Base-by-base conservation (phyloP, 2,797 vertebrate species). In the Etheostoma perlongum region DNA sequence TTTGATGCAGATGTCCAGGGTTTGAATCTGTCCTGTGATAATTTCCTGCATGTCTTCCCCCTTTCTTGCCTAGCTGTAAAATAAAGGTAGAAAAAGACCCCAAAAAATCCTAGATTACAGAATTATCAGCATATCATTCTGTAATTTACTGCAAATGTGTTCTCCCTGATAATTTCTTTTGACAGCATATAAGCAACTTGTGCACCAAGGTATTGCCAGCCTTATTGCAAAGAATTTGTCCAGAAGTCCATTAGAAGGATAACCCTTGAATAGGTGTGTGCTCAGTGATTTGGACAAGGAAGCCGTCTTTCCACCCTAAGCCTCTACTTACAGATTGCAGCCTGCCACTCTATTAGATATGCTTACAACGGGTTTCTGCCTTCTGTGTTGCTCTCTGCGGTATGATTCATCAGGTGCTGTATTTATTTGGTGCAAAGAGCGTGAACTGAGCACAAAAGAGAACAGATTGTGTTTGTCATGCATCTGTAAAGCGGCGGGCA, bases 371-470 rank as follows among this genome's bases (percentile, higher is more conserved):
- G 80, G 89, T 90, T 77, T 86, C 83, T 74, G 75, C 65, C 82
- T 84, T 67, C 84, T 75, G 77, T 51, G 74, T 83, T 78, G 78
- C 84, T 89, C 86, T 89, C 81, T 81, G 85, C 25, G 69, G 73
- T 74, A 79, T 94, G 93, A 95, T 94, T 95, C 93, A 94, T 82
- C 83, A 93, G 93, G 85, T 81, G 88, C 77, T 81, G 89, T 88
- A 92, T 93, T 94, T 92, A 93, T 92, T 92, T 90, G 84, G 86
- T 91, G 88, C 91, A 94, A 93, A 92, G 85, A 89, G 89, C 91
- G 66, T 94, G 91, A 94, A 91, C 88, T 49, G 78, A 80, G 86
- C 89, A 89, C 91, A 85, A 92, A 91, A 93, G 85, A 85, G 82
- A 93, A 81, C 83, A 92, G 88, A 94, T 90, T 89, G 84, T 91